These are phyloP conservation scores for Drosophila bocqueti DNA, from an alignment of 1,140 invertebrate species.

Conservation along the genomic window DNA sequence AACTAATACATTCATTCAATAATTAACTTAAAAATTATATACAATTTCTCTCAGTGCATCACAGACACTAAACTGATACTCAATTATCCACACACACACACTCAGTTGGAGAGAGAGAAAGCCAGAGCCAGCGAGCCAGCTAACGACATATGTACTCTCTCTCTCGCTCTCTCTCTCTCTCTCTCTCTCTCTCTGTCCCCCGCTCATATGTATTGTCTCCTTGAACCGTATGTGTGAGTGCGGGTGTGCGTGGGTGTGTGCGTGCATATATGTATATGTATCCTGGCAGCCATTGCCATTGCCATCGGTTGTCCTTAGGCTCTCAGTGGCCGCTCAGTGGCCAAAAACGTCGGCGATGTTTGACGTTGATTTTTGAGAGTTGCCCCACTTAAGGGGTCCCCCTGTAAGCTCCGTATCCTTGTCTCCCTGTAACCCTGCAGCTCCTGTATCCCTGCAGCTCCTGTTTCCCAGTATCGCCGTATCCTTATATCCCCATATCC, in stretches of 20 bases:
- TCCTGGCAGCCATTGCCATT: slow-evolving; percentile 76
- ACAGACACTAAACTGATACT: slow-evolving; percentile 81
- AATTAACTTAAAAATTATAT: neutral
- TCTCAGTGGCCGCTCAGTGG: slow-evolving; percentile 30
- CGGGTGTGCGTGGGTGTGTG: slow-evolving; percentile 21
- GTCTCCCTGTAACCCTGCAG: neutral
- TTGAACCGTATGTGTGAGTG: neutral
- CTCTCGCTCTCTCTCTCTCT: neutral
- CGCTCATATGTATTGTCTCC: slow-evolving; percentile 32
- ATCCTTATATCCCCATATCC: neutral
- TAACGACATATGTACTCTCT: slow-evolving; percentile 21
- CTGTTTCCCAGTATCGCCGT: too few species aligned
- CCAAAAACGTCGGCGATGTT: slow-evolving; percentile 28
- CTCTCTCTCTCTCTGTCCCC: neutral
- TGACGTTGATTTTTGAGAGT: slow-evolving; percentile 49
- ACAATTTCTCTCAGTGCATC: slow-evolving; percentile 4
- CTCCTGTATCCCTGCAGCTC: too few species aligned
- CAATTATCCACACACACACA: slow-evolving; percentile 69
- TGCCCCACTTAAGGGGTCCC: slow-evolving; percentile 37
- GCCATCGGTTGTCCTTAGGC: slow-evolving; percentile 59
- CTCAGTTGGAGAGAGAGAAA: slow-evolving; percentile 3
- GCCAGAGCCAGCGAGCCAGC: neutral
- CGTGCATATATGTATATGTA: slow-evolving; percentile 33
- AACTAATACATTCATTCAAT: too few species aligned
- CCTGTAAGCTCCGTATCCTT: neutral